Evolutionary conservation across 2,113 vertebrate species (phyloP).

Genomic region (Opisthocomus hoazin): DNA sequence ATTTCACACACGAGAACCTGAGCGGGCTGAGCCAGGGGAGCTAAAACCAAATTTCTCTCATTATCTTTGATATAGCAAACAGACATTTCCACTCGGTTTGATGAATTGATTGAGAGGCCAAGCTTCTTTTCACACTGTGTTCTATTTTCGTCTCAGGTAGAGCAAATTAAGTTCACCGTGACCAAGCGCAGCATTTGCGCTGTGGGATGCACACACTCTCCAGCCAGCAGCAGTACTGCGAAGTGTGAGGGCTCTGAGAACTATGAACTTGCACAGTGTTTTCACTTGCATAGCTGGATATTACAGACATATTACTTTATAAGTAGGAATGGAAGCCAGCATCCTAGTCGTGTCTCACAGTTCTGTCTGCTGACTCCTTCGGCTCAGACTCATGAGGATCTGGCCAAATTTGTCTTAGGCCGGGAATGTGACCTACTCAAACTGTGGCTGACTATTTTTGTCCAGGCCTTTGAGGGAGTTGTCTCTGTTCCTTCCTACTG

Average conservation of each 20-base stretch:
- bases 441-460: not conserved
- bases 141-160: not conserved
- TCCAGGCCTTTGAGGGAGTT: not conserved
- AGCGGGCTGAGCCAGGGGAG: conserved; percentile 10
- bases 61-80: conserved; percentile 51
- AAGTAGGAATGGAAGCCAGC: not conserved
- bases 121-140: not conserved
- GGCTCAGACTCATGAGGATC: not conserved
- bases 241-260: not conserved
- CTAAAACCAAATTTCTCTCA: conserved; percentile 55
- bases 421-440: not conserved
- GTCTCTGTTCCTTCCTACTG: not conserved
- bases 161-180: not conserved
- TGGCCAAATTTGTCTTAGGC: not conserved
- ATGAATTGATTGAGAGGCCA: conserved; percentile 27
- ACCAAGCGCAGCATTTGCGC: not conserved
- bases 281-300: not conserved
- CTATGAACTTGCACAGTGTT: not conserved
- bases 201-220: not conserved
- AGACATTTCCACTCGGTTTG: conserved; percentile 58
- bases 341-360: not conserved
- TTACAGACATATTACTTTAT: not conserved
- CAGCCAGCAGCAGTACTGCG: not conserved
- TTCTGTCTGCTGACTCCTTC: not conserved
- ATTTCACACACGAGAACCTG: conserved; percentile 64